Conservation (phyloP, 2,113 vertebrate genomes). For the Gobiocypris rarus region DNA sequence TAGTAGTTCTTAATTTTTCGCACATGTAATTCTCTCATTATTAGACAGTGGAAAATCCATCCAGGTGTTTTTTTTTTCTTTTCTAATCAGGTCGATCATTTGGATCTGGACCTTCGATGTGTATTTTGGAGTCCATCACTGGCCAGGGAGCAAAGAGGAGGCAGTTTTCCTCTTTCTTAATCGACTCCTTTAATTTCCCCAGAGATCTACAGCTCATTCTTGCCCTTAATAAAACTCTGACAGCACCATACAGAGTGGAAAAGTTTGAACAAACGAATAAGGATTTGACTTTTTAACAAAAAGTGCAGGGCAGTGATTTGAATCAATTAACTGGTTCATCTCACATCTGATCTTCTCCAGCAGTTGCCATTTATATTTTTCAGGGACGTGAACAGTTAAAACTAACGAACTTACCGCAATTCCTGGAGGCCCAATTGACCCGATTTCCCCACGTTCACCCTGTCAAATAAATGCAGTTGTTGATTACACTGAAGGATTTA, state of each 20-base stretch:
- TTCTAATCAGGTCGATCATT: slow-evolving; percentile 48
- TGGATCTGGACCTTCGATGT: slow-evolving; percentile 24
- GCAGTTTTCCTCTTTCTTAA: slow-evolving; percentile 35
- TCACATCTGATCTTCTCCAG: neutral
- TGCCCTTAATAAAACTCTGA: slow-evolving; percentile 39
- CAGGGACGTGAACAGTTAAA: neutral
- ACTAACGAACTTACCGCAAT: slow-evolving; percentile 68
- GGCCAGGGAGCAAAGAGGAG: slow-evolving; percentile 16
- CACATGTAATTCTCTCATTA: neutral
- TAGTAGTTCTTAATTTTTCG: neutral
- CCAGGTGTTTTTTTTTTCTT: slow-evolving; percentile 1
- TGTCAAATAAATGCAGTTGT: slow-evolving; percentile 51
- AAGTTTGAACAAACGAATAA: slow-evolving; percentile 28
- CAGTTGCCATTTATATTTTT: neutral
- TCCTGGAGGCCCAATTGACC: slow-evolving; percentile 72
- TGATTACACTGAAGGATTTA: neutral
- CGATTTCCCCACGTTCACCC: slow-evolving; percentile 76
- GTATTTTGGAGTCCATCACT: slow-evolving; percentile 40
- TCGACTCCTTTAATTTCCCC: slow-evolving; percentile 55
- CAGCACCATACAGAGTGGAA: slow-evolving; percentile 26
- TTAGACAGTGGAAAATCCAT: neutral
- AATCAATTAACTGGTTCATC: slow-evolving; percentile 1
- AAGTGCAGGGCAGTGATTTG: neutral
- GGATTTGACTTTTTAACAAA: slow-evolving; percentile 6
- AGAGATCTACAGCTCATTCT: slow-evolving; percentile 30